These are phyloP conservation scores for Oreohelix idahoensis DNA, from an alignment of 1,140 invertebrate species.

Conservation along the genomic window DNA sequence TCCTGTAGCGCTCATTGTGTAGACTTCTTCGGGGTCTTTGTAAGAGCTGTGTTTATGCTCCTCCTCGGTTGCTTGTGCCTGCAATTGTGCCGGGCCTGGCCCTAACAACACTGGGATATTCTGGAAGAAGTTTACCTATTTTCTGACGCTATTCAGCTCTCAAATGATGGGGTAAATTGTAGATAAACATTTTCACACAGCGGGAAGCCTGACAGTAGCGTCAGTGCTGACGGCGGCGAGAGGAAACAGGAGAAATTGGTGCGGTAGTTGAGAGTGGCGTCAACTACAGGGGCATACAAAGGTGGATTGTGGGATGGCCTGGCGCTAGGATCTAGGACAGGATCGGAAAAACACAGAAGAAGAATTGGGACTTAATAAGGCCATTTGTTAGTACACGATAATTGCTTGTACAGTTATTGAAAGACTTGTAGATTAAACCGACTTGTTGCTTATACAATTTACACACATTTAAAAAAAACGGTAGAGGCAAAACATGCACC, in stretches of 20 bases:
- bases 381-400: background rate
- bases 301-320: background rate
- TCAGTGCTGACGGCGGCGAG: background rate
- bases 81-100: background rate
- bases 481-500: too few relatives aligned
- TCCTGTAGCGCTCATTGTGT: background rate
- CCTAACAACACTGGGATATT: background rate
- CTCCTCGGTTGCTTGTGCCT: background rate
- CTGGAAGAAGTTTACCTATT: constrained; percentile 15
- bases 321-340: background rate
- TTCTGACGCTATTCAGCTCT: background rate
- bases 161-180: constrained; percentile 17
- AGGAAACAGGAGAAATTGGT: background rate
- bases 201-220: constrained; percentile 1
- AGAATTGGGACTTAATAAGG: background rate
- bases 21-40: background rate
- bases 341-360: background rate
- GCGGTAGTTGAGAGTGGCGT: background rate
- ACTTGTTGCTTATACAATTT: too few relatives aligned
- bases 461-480: too few relatives aligned
- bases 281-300: background rate
- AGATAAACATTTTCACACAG: constrained; percentile 27
- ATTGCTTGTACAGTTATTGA: background rate
- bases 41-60: background rate
- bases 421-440: too few relatives aligned